Evolutionary conservation across 2,888 invertebrate genomes (phyloP), one percentile per base, ranked within the genome.

Genomic region (Seira sanloemensis): DNA sequence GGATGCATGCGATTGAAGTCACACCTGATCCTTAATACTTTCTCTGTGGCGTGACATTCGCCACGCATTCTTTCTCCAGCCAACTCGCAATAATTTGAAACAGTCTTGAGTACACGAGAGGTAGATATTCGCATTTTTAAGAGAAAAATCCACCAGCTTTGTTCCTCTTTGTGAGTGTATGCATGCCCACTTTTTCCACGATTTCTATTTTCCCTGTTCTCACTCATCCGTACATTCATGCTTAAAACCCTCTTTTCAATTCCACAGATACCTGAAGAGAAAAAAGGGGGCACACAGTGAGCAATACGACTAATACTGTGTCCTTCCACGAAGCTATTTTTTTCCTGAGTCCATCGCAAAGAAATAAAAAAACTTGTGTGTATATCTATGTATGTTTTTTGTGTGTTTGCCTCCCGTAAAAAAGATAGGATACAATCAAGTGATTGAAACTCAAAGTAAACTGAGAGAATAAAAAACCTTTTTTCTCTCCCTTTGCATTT

Each of bases 11-110:
- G 69, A 83, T 78, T 73, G 78, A 78, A 83, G 83, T 83, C 83
- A 83, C 83, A 83, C 83, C 83, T 83, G 78, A 83, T 83, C 83
- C 83, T n/a, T 75, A 71, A 76, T 76, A 68, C 76, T 50, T 81
- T 81, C 65, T 54, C 24, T 24, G 80, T 77, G 77, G 68, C 83
- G 67, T 77, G 82, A 54, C 62, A 58, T 83, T 72, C 83, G 58
- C 68, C 68, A 74, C 80, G 74, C 68, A 68, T 74, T 9, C 25
- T 74, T 74, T 67, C 67, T 66, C 25, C 37, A 62, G 37, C 46
- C 67, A 73, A 50, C 50, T 50, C n/a, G 50, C 37, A 37, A 37
- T 37, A 37, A 37, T 37, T 37, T 37, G 37, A 37, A 37, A 37
- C 37, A 37, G 37, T 37, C 37, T 37, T 37, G 37, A 37, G 37